These are phyloP conservation scores for Temnothorax unifasciatus DNA, from an alignment of 2,888 invertebrate species.

Conservation along the genomic window DNA sequence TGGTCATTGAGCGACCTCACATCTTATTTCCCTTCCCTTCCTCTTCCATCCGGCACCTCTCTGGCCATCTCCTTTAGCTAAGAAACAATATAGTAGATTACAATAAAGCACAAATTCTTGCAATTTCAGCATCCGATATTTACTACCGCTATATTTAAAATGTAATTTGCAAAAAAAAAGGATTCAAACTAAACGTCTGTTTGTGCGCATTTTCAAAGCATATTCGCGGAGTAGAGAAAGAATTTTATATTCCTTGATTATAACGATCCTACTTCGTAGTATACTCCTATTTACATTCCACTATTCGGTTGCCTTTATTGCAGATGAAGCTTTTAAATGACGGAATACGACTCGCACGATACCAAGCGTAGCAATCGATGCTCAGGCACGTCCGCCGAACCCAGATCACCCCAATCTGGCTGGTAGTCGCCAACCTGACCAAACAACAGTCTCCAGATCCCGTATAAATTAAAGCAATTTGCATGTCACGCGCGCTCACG, in stretches of 20 bases:
- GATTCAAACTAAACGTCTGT: background rate
- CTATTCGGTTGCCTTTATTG: background rate
- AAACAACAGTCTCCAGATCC: constrained; percentile 78
- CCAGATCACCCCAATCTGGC: constrained; percentile 72
- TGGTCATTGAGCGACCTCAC: too few relatives aligned
- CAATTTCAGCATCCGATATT: background rate
- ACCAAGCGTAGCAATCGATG: constrained; percentile 72
- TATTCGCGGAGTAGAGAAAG: background rate
- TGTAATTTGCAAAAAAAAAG: background rate
- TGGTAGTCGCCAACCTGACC: constrained; percentile 75
- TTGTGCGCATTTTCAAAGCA: background rate
- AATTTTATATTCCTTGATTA: background rate
- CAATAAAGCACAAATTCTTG: background rate
- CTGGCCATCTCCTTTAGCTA: too few relatives aligned
- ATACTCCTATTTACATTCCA: background rate
- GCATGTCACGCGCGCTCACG: constrained; percentile 70
- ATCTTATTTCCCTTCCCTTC: too few relatives aligned
- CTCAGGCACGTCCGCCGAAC: constrained; percentile 75
- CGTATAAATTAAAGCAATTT: constrained; percentile 82
- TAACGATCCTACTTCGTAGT: constrained; percentile 21
- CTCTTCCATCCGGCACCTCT: too few relatives aligned
- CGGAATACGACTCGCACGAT: constrained; percentile 57
- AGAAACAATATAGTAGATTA: background rate
- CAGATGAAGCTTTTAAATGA: constrained; percentile 48
- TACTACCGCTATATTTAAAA: background rate